Evolutionary conservation across 2,888 invertebrate species (phyloP).

Genomic region (Epinotia demarniana): DNA sequence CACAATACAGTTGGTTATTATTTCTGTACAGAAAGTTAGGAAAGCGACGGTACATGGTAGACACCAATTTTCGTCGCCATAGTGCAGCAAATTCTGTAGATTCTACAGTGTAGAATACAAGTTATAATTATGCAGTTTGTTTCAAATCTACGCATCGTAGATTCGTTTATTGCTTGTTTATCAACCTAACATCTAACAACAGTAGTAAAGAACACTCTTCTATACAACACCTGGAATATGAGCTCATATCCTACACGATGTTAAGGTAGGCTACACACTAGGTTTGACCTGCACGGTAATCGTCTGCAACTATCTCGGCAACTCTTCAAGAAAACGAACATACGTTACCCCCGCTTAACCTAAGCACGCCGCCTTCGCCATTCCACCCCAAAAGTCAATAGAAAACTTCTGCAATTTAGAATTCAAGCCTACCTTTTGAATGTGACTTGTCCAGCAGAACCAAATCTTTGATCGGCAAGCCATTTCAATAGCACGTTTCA

Average conservation of each 20-base stretch:
- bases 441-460: conserved; percentile 60
- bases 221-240: neutral
- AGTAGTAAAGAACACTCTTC: neutral
- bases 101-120: no score
- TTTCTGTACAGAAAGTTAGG: no score
- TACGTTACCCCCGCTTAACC: conserved; percentile 20
- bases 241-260: neutral
- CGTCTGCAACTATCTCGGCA: conserved; percentile 23
- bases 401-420: conserved; percentile 72
- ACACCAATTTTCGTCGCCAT: no score
- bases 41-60: no score
- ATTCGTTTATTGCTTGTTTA: neutral
- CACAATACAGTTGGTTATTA: no score
- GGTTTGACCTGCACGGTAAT: conserved; percentile 10
- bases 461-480: conserved; percentile 72
- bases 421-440: conserved; percentile 71
- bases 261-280: neutral
- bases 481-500: conserved; percentile 32
- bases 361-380: conserved; percentile 56
- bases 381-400: conserved; percentile 54
- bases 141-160: no score
- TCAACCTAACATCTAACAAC: neutral
- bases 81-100: no score
- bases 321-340: conserved; percentile 26
- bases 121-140: no score